These are phyloP conservation scores for Lamellibrachia luymesi DNA, from an alignment of 1,140 invertebrate species.

Conservation along the genomic window DNA sequence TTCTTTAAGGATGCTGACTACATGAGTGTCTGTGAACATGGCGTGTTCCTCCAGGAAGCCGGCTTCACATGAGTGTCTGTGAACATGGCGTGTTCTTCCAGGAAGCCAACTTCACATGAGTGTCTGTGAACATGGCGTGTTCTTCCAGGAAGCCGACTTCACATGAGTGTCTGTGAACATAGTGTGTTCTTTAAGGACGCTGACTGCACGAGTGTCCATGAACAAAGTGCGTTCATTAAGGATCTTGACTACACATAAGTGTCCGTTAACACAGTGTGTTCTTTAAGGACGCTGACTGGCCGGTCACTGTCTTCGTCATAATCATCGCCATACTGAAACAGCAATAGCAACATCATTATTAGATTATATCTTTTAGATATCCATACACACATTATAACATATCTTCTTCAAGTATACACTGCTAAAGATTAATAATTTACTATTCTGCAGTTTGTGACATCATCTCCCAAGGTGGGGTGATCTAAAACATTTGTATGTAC, in stretches of 20 bases:
- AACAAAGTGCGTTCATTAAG: conserved; percentile 48
- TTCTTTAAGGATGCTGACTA: neutral
- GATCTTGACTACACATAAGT: conserved; percentile 47
- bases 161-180: too few species aligned
- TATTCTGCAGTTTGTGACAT: too few species aligned
- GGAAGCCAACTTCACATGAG: conserved; percentile 28
- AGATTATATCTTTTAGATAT: neutral
- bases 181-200: too few species aligned
- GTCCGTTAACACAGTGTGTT: conserved; percentile 50
- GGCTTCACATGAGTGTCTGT: conserved; percentile 44
- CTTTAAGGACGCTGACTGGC: conserved; percentile 44
- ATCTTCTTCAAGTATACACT: too few species aligned
- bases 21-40: conserved; percentile 36
- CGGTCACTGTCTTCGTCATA: conserved; percentile 34
- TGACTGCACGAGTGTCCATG: conserved; percentile 24
- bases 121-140: too few species aligned
- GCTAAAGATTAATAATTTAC: too few species aligned
- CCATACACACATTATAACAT: too few species aligned
- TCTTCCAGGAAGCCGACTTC: conserved; percentile 14
- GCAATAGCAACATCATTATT: conserved; percentile 14
- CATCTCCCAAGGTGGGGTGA: too few species aligned
- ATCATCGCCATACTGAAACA: conserved; percentile 45
- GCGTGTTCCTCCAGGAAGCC: conserved; percentile 27
- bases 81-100: too few species aligned
- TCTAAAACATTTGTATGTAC: too few species aligned